Evolutionary conservation across 2,797 vertebrate genomes (phyloP).

Genomic region (Argentina silus): DNA sequence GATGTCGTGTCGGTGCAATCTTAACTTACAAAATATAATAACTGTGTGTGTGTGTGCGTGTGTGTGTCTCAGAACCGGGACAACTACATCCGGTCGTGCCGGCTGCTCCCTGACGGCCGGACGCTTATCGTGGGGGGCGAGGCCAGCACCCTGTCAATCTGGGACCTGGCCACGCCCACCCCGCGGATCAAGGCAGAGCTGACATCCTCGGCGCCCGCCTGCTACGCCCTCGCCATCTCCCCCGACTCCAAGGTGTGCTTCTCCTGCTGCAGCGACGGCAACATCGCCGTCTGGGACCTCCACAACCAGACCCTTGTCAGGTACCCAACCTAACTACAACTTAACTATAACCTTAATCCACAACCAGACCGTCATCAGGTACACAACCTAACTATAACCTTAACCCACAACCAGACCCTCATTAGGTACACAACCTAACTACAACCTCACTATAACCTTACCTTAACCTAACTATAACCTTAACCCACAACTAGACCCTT

Average conservation of each 20-base stretch:
- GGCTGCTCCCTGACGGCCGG: constrained; percentile 93
- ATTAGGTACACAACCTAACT: neutral
- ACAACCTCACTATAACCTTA: too few species aligned
- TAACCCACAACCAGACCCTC: neutral
- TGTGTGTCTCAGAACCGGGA: constrained; percentile 85
- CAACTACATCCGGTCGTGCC: constrained; percentile 98
- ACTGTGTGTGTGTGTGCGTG: neutral
- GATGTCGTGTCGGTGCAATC: too few species aligned
- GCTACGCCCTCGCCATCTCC: constrained; percentile 96
- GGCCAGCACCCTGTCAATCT: constrained; percentile 95
- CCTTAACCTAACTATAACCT: too few species aligned
- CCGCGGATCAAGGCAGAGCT: constrained; percentile 96
- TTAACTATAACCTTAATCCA: too few species aligned
- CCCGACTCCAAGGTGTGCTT: constrained; percentile 98
- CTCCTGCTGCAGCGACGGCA: constrained; percentile 96
- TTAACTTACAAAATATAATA: too few species aligned
- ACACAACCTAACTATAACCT: neutral
- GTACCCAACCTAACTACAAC: too few species aligned
- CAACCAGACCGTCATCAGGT: neutral
- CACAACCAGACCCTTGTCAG: constrained; percentile 97
- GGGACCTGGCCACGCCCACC: constrained; percentile 95
- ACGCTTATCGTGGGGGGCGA: constrained; percentile 95
- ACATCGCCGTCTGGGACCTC: constrained; percentile 96
- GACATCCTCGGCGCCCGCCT: constrained; percentile 93
- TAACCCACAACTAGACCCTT: neutral